Evolutionary conservation across 1,140 invertebrate genomes (phyloP), one percentile per base, ranked within the genome.

Genomic region (Zaprionus ornatus): DNA sequence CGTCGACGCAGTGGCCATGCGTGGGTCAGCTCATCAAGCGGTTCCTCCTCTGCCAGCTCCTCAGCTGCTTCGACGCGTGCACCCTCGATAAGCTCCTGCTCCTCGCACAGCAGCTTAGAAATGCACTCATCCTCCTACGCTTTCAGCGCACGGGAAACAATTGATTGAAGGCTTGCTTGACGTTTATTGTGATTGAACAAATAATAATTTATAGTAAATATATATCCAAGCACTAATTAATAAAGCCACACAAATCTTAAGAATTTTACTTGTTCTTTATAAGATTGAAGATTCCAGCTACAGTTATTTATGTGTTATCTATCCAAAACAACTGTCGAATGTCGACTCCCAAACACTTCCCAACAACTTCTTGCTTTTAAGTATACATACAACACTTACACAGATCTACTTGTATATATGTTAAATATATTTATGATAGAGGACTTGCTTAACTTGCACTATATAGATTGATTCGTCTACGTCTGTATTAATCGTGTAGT

Each of bases 1-100:
- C 68, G 83, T 0, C 74, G 90, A 1, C 80, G 82, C 23, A 87
- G 78, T 63, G 82, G 82, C 10, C 83, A 82, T 21, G 90, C 90
- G 25, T 91, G 90, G 90, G 79, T 85, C 1, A 91, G 86, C 35
- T 81, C 82, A 2, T 84, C 83, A 4, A 88, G 87, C 29, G 79
- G 81, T 4, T 90, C 88, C 1, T 88, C 88, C 1, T 88, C 90
- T 0, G 61, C 32, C 25, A 79, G 70, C 67, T 91, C 88, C 1
- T 82, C 82, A 21, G 74, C 79, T 3, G 52, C 42, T 13, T 90
- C 90, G 1, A 82, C 85, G 0, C 73, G 79, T 0, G 69, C 81
- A 0, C 85, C 86, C 1, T 90, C 85, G 5, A 68, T 79, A 25
- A 85, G 76, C 63, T 90, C 84, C 2, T 80, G 73, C 70, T 87